Evolutionary conservation across 2,797 vertebrate species (phyloP).

Genomic region (Garrulus glandarius): DNA sequence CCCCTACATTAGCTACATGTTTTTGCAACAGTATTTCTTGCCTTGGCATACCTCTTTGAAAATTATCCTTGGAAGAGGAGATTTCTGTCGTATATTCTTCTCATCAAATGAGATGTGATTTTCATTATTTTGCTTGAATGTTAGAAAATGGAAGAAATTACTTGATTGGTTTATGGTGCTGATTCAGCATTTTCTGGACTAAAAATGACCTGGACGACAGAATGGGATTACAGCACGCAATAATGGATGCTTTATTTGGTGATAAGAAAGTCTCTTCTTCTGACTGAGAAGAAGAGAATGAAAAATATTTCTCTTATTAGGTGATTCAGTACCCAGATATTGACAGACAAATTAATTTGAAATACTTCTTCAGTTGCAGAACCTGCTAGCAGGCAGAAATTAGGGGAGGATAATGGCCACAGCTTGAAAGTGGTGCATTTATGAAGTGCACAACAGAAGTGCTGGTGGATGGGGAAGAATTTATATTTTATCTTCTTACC

Average conservation of each 20-base stretch:
- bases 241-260: conserved; percentile 39
- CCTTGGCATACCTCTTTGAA: conserved; percentile 59
- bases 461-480: neutral
- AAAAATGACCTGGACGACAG: conserved; percentile 42
- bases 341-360: conserved; percentile 60
- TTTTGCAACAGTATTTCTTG: conserved; percentile 39
- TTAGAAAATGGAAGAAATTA: conserved; percentile 67
- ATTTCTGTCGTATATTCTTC: conserved; percentile 11
- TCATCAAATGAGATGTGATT: conserved; percentile 47
- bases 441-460: conserved; percentile 14
- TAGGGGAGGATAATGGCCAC: conserved; percentile 24
- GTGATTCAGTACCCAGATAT: conserved; percentile 54
- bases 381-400: conserved; percentile 39
- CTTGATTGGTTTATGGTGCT: conserved; percentile 65
- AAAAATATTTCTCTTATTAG: conserved; percentile 54
- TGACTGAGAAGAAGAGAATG: conserved; percentile 19
- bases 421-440: neutral
- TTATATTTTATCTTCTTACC: neutral
- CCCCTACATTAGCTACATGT: conserved; percentile 37
- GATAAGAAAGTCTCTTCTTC: conserved; percentile 58
- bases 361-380: conserved; percentile 44
- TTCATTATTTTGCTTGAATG: conserved; percentile 70
- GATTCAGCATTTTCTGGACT: conserved; percentile 57
- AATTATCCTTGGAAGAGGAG: conserved; percentile 37
- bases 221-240: neutral